Evolutionary conservation across 2,113 vertebrate genomes (phyloP).

Genomic region (Anolis sagrei): DNA sequence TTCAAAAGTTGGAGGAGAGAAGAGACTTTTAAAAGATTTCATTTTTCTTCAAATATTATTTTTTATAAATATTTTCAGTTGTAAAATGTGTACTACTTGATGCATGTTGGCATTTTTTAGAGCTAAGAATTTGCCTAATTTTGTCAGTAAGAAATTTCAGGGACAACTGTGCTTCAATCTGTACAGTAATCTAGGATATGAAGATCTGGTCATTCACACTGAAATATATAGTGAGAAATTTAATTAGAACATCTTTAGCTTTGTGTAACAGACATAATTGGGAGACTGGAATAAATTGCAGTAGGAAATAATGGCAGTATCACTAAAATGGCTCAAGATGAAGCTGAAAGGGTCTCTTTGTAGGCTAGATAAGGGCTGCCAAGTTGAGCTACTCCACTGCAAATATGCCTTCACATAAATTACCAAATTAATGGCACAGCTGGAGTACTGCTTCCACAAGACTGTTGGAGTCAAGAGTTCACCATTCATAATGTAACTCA

Average conservation of each 20-base stretch:
- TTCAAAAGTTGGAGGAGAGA: too few species aligned
- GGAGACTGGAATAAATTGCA: neutral
- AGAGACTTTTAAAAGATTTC: too few species aligned
- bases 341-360: neutral
- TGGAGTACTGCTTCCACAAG: neutral
- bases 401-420: neutral
- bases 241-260: neutral
- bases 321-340: accelerated
- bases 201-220: neutral
- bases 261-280: neutral
- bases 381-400: neutral
- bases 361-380: neutral
- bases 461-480: neutral
- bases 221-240: neutral
- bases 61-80: too few species aligned
- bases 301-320: neutral
- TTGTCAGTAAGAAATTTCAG: neutral
- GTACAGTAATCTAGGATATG: neutral
- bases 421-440: neutral
- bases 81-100: too few species aligned
- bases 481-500: neutral
- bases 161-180: neutral
- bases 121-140: neutral
- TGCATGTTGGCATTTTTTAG: too few species aligned
- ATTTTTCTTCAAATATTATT: too few species aligned